A percentile compares a stretch with the other conserved stretches of the same genome.
These are phyloP conservation scores for Aviceda subcristata DNA, from an alignment of 2,113 vertebrate genomes.

Conservation along the genomic window DNA sequence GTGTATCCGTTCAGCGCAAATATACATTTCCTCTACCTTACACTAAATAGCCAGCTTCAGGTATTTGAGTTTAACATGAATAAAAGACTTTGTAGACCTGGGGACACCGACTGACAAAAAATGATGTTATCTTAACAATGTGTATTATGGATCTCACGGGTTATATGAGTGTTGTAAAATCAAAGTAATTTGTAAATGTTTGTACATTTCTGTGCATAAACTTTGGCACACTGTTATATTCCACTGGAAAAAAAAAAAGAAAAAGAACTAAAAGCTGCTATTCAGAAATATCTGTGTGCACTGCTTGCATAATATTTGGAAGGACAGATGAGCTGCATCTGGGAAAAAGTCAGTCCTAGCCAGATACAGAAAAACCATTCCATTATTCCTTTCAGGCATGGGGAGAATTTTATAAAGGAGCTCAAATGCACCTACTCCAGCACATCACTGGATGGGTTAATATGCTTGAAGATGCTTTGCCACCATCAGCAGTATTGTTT, in stretches of 20 bases:
- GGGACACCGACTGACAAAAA: background rate
- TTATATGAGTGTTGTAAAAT: background rate
- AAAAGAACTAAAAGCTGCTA: background rate
- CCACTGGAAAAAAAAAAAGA: background rate
- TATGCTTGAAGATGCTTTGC: background rate
- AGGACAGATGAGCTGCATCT: background rate
- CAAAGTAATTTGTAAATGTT: background rate
- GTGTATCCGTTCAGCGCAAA: background rate
- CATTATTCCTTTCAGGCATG: background rate
- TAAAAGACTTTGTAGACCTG: background rate
- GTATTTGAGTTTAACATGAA: background rate
- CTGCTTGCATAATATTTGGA: background rate
- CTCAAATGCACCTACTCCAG: background rate
- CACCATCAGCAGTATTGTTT: background rate
- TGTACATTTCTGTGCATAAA: background rate
- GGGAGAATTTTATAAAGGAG: background rate
- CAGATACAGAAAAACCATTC: background rate
- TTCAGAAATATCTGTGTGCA: background rate
- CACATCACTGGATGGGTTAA: background rate
- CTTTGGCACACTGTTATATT: background rate
- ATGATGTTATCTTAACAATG: background rate
- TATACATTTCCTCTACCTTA: background rate
- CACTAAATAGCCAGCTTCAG: background rate
- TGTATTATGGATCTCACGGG: background rate
- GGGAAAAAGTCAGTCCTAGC: background rate